These are phyloP conservation scores for Drosophila bifasciata DNA, from an alignment of 1,140 invertebrate genomes.

Conservation along the genomic window DNA sequence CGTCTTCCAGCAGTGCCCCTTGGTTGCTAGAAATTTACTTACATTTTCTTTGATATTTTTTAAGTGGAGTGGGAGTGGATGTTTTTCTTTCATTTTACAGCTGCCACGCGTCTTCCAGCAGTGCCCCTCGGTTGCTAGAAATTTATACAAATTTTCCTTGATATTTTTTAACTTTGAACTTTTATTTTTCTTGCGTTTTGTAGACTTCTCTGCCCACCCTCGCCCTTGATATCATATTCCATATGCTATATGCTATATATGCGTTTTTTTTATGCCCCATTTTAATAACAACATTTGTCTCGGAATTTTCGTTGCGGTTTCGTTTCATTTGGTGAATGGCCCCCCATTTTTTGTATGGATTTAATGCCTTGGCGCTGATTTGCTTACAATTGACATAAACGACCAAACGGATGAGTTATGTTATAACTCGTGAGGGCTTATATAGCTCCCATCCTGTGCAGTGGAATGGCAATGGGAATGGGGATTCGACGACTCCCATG, in stretches of 20 bases:
- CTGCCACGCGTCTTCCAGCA: no score
- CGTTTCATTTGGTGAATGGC: not conserved
- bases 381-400: slow-evolving; percentile 81
- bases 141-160: no score
- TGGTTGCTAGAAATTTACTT: no score
- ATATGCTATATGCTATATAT: no score
- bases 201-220: slow-evolving; percentile 30
- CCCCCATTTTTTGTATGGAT: slow-evolving; percentile 55
- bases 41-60: no score
- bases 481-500: slow-evolving; percentile 14
- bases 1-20: no score
- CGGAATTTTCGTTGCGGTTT: slow-evolving; percentile 53
- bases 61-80: no score
- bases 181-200: not conserved
- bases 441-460: slow-evolving; percentile 4
- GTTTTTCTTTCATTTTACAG: no score
- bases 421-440: slow-evolving; percentile 55
- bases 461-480: not conserved
- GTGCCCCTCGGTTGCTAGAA: no score
- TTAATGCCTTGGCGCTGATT: slow-evolving; percentile 66
- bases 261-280: slow-evolving; percentile 56
- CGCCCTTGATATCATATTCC: slow-evolving; percentile 31
- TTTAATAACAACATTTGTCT: slow-evolving; percentile 82
- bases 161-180: no score
- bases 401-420: slow-evolving; percentile 74